phyloP scores from a whole-genome alignment of 1,140 invertebrate genomes.

The Psilanteris sp. region DNA sequence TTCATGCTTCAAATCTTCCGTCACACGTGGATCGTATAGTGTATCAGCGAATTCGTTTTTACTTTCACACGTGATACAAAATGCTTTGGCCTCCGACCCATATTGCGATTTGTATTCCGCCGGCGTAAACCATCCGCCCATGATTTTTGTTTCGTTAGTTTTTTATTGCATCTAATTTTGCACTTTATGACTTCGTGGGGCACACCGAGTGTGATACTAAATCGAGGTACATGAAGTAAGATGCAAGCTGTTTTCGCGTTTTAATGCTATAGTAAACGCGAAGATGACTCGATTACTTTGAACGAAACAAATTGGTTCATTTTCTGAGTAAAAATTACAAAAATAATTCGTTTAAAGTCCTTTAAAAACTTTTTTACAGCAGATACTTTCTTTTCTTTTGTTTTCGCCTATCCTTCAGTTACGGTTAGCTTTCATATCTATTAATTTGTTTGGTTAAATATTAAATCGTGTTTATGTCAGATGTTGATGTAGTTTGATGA shows the following conservation, averaged over 20 bases:
- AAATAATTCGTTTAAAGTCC: no score
- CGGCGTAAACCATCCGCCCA: slow-evolving; percentile 6
- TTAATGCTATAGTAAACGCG: background rate
- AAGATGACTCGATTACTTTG: background rate
- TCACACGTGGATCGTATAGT: slow-evolving; percentile 17
- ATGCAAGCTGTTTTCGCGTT: background rate
- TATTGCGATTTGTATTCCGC: slow-evolving; percentile 12
- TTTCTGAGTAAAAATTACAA: no score
- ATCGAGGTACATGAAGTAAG: slow-evolving; percentile 3
- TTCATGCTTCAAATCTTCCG: background rate
- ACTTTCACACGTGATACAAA: background rate
- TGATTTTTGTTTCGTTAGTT: slow-evolving; percentile 17
- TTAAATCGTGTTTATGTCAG: no score
- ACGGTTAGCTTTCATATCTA: no score
- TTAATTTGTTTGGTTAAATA: no score
- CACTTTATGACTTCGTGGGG: slow-evolving; percentile 13
- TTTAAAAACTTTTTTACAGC: no score
- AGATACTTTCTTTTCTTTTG: no score
- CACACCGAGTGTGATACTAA: slow-evolving; percentile 8
- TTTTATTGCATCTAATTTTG: slow-evolving; percentile 36
- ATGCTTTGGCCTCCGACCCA: background rate
- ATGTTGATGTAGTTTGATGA: no score
- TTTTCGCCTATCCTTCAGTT: no score
- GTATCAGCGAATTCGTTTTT: slow-evolving; percentile 5
- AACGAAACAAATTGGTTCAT: no score